A percentile compares a stretch with the other conserved stretches of the same genome.
Evolutionary conservation across 2,888 invertebrate genomes (phyloP).

Genomic region (Chrysolina oricalcia): DNA sequence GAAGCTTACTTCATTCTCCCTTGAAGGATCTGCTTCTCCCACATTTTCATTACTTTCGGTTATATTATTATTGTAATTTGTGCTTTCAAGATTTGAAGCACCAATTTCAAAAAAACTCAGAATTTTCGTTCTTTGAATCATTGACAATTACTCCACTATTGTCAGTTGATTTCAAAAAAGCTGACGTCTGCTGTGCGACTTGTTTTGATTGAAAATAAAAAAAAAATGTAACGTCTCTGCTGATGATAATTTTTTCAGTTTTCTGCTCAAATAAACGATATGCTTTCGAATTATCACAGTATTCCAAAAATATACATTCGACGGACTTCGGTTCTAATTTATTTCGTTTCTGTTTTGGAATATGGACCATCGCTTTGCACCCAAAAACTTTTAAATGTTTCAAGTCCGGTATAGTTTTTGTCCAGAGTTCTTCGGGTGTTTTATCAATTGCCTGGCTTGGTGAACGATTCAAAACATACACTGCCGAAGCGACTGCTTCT

Average conservation of each 20-base stretch:
- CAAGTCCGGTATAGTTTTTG: conserved; percentile 59
- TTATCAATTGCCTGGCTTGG: conserved; percentile 42
- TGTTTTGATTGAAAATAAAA: neutral
- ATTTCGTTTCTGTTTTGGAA: conserved; percentile 60
- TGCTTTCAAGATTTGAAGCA: no score
- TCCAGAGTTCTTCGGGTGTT: conserved; percentile 64
- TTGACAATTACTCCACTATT: neutral
- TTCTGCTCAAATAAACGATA: conserved; percentile 4
- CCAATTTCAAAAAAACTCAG: neutral
- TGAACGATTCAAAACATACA: conserved; percentile 55
- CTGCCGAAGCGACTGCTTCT: conserved; percentile 57
- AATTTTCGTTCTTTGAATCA: neutral
- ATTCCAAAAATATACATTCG: no score
- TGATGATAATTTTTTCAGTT: neutral
- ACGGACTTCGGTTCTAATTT: conserved; percentile 61
- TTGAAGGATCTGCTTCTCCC: neutral
- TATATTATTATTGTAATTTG: no score
- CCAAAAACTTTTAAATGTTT: conserved; percentile 57
- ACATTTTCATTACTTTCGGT: neutral
- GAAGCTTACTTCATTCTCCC: neutral
- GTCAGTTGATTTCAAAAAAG: neutral
- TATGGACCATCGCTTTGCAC: conserved; percentile 59
- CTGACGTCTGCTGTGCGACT: neutral
- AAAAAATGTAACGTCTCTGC: conserved; percentile 7
- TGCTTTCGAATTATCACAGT: conserved; percentile 40